Base-by-base conservation (phyloP, 2,113 vertebrate species). In the Ptilonorhynchus violaceus region DNA sequence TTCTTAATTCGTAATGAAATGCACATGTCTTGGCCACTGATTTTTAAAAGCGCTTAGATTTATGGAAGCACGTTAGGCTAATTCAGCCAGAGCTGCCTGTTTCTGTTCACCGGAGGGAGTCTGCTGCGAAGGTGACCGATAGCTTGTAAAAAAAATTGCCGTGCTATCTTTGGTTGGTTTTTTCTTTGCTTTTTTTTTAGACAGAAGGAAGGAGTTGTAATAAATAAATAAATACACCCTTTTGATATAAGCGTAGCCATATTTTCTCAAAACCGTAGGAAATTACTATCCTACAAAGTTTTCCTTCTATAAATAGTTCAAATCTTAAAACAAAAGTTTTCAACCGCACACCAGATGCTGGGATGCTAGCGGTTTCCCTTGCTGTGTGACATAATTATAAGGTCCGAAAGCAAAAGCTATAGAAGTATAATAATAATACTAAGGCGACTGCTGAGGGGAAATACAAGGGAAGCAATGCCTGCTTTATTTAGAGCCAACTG, bases 301-400 rank as follows among this genome's bases (percentile, higher is more conserved):
- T 98, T 95, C 97, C 97, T 97, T 94, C 98, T 98, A 98, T 98
- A 98, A 98, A 98, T 98, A 98, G 98, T 96, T 88, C 95, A 74
- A 95, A 98, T 98, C 98, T 98, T 98, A 98, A 98, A 98, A 98
- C 98, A 98, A 98, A 98, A 98, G 98, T 98, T 98, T 97, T 96
- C 94, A 95, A 98, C 98, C 98, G 88, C 98, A 98, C 96, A 94
- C 98, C 98, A 98, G 98, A 98, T 98, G 98, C 98, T 97, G 97
- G 96, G 97, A 98, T 98, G 97, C 97, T 98, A 17, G 98, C 68
- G 98, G 98, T 98, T 98, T 98, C 98, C 98, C 98, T 97, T 97
- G 97, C 98, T 98, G 98, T 98, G 98, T 98, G 98, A 97, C 98
- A 97, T 98, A 98, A 98, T 98, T 98, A 98, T 97, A 98, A 97